These are phyloP conservation scores for Pterocles orientalis DNA, from an alignment of 2,113 vertebrate species.

Conservation along the genomic window DNA sequence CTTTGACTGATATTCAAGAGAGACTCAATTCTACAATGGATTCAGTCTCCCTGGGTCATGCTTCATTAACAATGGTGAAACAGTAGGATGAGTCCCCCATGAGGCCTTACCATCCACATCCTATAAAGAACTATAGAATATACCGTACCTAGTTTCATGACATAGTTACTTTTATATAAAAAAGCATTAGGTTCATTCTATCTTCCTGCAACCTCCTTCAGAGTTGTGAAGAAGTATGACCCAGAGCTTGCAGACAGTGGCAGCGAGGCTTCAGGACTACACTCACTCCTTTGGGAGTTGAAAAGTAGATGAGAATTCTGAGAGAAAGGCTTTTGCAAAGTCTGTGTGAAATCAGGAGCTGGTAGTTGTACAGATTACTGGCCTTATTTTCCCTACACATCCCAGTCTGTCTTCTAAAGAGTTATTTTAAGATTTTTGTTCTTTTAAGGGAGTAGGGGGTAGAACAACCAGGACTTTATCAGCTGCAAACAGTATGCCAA, in stretches of 20 bases:
- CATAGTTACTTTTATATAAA: neutral
- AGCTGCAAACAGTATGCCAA: neutral
- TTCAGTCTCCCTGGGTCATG: neutral
- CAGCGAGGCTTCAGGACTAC: neutral
- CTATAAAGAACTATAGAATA: neutral
- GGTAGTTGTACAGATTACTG: neutral
- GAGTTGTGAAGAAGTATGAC: neutral
- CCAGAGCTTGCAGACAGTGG: neutral
- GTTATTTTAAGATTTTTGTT: neutral
- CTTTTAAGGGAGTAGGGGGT: neutral
- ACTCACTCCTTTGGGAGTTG: neutral
- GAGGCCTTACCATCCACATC: neutral
- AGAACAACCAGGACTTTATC: neutral
- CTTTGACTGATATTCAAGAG: neutral
- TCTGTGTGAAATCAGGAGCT: neutral
- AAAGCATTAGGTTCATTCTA: neutral
- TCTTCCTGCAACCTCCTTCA: neutral
- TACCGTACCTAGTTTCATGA: neutral
- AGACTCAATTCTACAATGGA: neutral
- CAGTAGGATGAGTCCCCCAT: neutral
- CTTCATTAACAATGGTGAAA: neutral
- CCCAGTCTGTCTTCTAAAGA: neutral
- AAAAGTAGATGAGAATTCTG: neutral
- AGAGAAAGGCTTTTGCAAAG: neutral
- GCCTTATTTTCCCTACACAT: neutral